Evolutionary conservation across 2,113 vertebrate genomes (phyloP).

Genomic region (Helogale parvula): DNA sequence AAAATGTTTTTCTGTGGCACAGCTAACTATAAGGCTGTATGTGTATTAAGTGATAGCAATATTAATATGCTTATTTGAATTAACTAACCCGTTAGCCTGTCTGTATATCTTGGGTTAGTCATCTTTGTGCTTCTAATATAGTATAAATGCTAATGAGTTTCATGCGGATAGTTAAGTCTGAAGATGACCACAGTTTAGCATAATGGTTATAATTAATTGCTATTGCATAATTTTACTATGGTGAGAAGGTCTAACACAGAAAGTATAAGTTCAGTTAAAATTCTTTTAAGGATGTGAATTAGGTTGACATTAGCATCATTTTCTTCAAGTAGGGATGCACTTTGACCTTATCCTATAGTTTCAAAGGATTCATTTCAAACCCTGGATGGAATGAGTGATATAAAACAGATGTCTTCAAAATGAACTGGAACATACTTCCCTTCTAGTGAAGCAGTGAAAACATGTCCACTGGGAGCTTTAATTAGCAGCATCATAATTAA

Average conservation of each 20-base stretch:
- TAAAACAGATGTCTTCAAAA: not conserved
- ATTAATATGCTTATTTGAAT: constrained; percentile 16
- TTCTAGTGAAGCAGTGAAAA: not conserved
- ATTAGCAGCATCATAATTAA: not conserved
- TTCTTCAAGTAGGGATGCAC: not conserved
- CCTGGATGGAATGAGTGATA: not conserved
- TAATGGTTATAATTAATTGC: constrained; percentile 24
- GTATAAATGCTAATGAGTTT: constrained; percentile 43
- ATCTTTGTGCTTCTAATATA: constrained; percentile 18
- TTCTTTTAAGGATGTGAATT: not conserved
- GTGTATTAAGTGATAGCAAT: not conserved
- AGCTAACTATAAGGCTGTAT: not conserved
- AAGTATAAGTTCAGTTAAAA: not conserved
- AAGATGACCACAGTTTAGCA: not conserved
- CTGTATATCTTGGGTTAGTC: not conserved
- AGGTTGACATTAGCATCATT: not conserved
- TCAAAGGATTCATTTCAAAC: not conserved
- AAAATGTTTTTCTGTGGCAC: not conserved
- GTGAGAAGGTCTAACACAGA: not conserved
- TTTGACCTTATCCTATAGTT: not conserved
- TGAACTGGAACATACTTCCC: not conserved
- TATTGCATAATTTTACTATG: not conserved
- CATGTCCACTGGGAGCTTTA: not conserved
- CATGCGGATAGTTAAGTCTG: not conserved
- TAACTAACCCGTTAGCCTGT: not conserved